Conservation (phyloP, 1,140 invertebrate genomes). For the Phortica variegata region DNA sequence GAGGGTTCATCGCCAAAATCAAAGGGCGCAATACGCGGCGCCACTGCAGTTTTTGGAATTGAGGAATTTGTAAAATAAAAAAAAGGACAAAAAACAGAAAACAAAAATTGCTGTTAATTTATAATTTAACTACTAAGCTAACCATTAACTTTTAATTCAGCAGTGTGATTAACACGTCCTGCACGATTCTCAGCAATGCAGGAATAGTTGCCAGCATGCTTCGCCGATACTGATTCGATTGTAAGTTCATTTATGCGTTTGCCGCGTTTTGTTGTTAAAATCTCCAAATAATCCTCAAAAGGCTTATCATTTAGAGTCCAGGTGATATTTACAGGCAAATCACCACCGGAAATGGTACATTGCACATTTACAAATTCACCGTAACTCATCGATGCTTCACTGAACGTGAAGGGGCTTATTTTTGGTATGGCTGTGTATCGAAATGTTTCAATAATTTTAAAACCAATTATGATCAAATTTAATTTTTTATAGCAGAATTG, state of each 20-base stretch:
- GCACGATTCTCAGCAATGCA: constrained; percentile 73
- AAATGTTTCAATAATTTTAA: background rate
- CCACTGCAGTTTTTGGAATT: constrained; percentile 58
- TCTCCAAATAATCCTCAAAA: constrained; percentile 59
- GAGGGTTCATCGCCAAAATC: constrained; percentile 66
- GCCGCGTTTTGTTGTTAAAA: constrained; percentile 65
- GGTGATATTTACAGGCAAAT: constrained; percentile 65
- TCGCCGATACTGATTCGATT: constrained; percentile 73
- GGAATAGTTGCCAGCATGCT: constrained; percentile 78
- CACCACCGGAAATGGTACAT: constrained; percentile 69
- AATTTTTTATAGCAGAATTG: too few relatives aligned
- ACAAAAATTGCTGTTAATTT: background rate
- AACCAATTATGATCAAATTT: too few relatives aligned
- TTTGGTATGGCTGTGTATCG: constrained; percentile 61
- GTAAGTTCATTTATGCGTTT: constrained; percentile 72
- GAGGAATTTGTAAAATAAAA: constrained; percentile 6
- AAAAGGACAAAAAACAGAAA: constrained; percentile 16
- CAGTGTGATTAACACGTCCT: constrained; percentile 66
- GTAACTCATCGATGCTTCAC: constrained; percentile 67
- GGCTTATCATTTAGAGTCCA: constrained; percentile 64
- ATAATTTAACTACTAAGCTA: constrained; percentile 15
- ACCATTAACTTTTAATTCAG: constrained; percentile 73
- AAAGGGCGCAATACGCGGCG: constrained; percentile 68
- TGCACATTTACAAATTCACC: constrained; percentile 71
- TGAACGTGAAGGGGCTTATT: constrained; percentile 66